A percentile compares a stretch with the other conserved stretches of the same genome.
These are phyloP conservation scores for Butorides virescens DNA, from an alignment of 2,113 vertebrate species.

Conservation along the genomic window DNA sequence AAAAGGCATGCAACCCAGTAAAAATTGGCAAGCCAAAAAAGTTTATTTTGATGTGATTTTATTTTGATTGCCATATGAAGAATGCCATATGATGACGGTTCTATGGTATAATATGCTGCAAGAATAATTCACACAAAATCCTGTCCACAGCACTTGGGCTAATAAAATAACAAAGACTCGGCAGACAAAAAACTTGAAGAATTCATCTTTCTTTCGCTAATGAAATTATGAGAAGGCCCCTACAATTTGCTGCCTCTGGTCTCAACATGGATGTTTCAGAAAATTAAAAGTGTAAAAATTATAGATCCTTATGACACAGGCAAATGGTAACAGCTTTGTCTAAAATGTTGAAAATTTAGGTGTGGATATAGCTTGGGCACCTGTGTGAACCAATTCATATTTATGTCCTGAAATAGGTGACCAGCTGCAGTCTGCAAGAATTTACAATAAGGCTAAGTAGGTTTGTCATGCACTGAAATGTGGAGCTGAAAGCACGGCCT, in stretches of 20 bases:
- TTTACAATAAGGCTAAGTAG: constrained; percentile 31
- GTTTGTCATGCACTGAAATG: constrained; percentile 40
- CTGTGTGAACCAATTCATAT: neutral
- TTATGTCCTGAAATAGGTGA: neutral
- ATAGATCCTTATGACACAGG: neutral
- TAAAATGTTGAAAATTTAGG: neutral
- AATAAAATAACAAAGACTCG: constrained; percentile 31
- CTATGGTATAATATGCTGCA: constrained; percentile 18
- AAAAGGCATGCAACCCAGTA: constrained; percentile 52
- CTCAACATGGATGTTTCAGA: neutral
- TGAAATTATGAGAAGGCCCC: neutral
- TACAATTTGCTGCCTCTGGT: neutral
- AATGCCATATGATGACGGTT: constrained; percentile 47
- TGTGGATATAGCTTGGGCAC: neutral
- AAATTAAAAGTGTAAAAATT: neutral
- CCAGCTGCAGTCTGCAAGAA: constrained; percentile 24
- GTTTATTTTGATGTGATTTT: constrained; percentile 51
- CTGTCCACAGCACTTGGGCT: neutral
- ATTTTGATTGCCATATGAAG: constrained; percentile 32
- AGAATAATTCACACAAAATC: constrained; percentile 28
- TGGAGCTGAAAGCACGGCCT: neutral
- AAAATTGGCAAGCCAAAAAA: constrained; percentile 63
- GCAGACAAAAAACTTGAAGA: constrained; percentile 13
- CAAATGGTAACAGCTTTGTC: constrained; percentile 9
- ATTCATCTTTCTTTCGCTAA: neutral